These are phyloP conservation scores for Rugalucina vietnamica DNA, from an alignment of 2,888 invertebrate genomes.

Conservation along the genomic window DNA sequence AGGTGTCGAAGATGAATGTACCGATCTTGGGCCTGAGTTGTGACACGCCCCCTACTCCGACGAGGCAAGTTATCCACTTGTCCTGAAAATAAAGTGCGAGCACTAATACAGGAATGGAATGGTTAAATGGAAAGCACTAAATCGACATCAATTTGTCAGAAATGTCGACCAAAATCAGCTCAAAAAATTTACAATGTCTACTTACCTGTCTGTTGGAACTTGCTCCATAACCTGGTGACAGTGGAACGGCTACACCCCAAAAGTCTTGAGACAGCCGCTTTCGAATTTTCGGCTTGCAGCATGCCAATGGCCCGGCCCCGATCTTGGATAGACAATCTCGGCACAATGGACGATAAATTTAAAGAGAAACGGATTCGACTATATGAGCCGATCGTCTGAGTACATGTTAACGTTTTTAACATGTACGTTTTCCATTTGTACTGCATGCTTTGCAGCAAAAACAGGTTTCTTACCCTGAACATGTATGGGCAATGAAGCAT, in stretches of 20 bases:
- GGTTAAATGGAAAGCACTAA: too few species aligned
- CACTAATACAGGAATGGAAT: too few species aligned
- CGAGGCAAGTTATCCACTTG: neutral
- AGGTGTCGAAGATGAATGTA: neutral
- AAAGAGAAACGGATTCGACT: neutral
- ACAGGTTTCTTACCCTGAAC: neutral
- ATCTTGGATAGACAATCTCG: neutral
- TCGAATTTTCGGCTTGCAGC: neutral
- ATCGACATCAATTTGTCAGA: too few species aligned
- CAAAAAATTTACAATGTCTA: neutral
- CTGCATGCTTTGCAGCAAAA: neutral
- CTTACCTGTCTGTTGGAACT: neutral
- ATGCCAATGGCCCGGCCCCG: neutral
- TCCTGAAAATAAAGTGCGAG: neutral
- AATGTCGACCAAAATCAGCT: too few species aligned
- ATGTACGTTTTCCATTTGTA: neutral
- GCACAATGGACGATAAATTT: neutral
- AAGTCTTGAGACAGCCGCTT: neutral
- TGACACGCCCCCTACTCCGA: slow-evolving; percentile 18
- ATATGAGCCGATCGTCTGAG: neutral
- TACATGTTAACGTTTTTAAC: neutral
- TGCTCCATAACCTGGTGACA: neutral
- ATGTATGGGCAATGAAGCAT: neutral
- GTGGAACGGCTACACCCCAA: neutral
- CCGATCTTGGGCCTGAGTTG: slow-evolving; percentile 1